Evolutionary conservation across 2,797 vertebrate genomes (phyloP), one percentile per base, ranked within the genome.

Genomic region (Liparis tanakae): DNA sequence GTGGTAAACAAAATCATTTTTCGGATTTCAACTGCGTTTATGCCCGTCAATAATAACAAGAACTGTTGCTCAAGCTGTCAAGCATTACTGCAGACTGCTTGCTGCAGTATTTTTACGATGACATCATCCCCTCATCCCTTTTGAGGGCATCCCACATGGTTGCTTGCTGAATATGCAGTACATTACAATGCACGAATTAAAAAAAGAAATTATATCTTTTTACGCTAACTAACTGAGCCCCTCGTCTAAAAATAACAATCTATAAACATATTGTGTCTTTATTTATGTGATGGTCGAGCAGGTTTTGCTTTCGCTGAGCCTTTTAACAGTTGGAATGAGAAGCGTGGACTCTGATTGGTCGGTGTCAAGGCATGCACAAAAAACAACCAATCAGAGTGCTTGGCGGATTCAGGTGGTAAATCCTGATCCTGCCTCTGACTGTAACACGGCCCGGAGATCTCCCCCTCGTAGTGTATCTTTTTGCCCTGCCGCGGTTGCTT

Each of bases 31-130:
- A 1, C 0, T 41, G 10, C 33, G 22, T 5, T 33, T 36, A 53
- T 37, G 41, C 7, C 13, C 5, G 18, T 63, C 7, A 65, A 65
- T 37, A 41, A 66, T 7, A 17, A 43, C 60, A 63, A 36, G 56
- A 81, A 70, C 69, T 80, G 81, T 83, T 84, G 70, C 76, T 83
- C 75, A 79, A 83, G 71, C 82, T 85, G 87, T 81, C 83, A 84
- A 88, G 80, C 82, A 85, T 90, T 87, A 74, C 91, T 90, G 92
- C 93, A 92, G 91, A 87, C 72, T 82, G 87, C 89, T 87, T 86
- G 89, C 93, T 94, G 93, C 93, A 91, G 93, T 89, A 92, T 93
- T 92, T 93, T 59, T 81, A 87, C 89, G 87, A 93, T 94, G 93
- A 94, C 93, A 94, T 94, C 93, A 94, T 88, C 81, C 84, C 53